phyloP scores from a whole-genome alignment of 2,888 invertebrate species.

The Desoria tigrina region DNA sequence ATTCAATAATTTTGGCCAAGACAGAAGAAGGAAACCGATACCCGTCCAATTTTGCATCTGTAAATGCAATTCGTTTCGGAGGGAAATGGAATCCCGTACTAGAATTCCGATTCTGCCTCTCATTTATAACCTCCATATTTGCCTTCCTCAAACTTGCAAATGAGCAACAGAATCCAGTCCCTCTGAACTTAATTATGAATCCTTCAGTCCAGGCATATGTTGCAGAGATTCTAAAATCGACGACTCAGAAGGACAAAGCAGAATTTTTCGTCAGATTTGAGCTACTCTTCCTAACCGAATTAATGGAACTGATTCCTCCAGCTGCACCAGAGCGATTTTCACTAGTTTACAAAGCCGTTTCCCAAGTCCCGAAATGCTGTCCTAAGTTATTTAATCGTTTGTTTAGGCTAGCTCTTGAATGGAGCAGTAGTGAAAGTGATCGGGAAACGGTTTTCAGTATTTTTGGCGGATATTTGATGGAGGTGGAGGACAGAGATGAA shows the following conservation, averaged over 20 bases:
- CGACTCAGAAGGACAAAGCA: neutral
- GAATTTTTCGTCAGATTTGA: conserved; percentile 37
- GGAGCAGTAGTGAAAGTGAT: conserved; percentile 26
- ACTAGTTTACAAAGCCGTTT: conserved; percentile 30
- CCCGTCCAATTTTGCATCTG: conserved; percentile 31
- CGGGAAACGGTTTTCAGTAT: conserved; percentile 18
- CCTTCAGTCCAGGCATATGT: neutral
- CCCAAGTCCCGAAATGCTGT: conserved; percentile 26
- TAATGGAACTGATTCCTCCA: conserved; percentile 16
- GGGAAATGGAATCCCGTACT: conserved; percentile 35
- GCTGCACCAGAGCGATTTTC: conserved; percentile 18
- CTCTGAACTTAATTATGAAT: neutral
- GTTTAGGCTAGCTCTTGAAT: conserved; percentile 20
- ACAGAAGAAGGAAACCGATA: conserved; percentile 20
- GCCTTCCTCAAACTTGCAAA: neutral
- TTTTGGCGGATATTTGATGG: conserved; percentile 1
- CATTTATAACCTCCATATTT: conserved; percentile 22
- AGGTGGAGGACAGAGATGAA: neutral
- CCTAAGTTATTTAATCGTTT: conserved; percentile 14
- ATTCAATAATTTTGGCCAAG: conserved; percentile 21
- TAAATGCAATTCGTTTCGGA: conserved; percentile 14
- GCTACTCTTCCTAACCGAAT: conserved; percentile 23
- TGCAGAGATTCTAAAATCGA: neutral
- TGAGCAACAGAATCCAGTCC: too few species aligned
- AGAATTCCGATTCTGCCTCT: conserved; percentile 22